Conservation (phyloP, 2,797 vertebrate species). For the Tiaroga cobitis region DNA sequence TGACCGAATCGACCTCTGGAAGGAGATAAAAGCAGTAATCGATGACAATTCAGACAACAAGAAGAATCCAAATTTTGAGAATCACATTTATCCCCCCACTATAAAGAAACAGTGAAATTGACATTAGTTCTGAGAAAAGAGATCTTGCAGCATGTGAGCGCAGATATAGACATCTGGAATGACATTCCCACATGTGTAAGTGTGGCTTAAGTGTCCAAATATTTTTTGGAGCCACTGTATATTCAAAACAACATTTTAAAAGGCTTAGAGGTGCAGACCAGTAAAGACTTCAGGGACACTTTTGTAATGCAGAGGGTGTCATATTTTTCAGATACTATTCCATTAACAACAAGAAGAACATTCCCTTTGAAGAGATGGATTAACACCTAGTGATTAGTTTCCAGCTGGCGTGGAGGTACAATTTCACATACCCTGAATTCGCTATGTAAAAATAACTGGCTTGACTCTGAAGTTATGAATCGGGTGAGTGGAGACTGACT, state of each 20-base stretch:
- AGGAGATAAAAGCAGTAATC: conserved; percentile 32
- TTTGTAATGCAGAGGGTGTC: background rate
- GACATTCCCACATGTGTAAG: conserved; percentile 12
- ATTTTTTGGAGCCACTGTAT: conserved; percentile 4
- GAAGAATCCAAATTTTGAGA: background rate
- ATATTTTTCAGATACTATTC: conserved; percentile 61
- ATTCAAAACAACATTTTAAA: conserved; percentile 23
- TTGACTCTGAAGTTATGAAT: conserved; percentile 79
- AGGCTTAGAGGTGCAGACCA: background rate
- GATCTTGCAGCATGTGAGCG: background rate
- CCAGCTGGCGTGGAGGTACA: conserved; percentile 76
- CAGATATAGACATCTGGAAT: background rate
- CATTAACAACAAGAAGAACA: conserved; percentile 70
- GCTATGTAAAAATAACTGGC: conserved; percentile 78
- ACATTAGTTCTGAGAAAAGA: background rate
- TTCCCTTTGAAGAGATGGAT: conserved; percentile 78
- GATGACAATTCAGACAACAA: background rate
- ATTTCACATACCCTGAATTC: conserved; percentile 79
- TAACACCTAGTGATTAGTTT: conserved; percentile 81
- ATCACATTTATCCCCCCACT: background rate
- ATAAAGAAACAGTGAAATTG: background rate
- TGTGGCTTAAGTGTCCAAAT: conserved; percentile 25
- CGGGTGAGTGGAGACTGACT: conserved; percentile 36
- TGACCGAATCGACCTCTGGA: conserved; percentile 94
- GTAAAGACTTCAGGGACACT: background rate